Base-by-base conservation (phyloP, 2,888 invertebrate species). In the Camptogramma bilineatum region DNA sequence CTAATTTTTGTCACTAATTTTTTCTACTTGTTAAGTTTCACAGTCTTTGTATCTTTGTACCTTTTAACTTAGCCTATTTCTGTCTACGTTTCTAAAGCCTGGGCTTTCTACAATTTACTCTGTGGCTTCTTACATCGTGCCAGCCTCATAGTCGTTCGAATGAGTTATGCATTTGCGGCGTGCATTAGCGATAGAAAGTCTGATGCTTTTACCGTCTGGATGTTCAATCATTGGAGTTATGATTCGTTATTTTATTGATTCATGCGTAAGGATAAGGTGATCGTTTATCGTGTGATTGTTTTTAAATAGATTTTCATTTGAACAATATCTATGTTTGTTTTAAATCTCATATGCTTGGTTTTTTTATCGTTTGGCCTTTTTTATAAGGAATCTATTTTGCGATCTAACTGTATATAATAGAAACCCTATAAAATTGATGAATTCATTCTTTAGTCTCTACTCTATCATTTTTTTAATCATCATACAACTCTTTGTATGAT, bases 141-240 rank as follows among this genome's bases (percentile, higher is more conserved):
- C 47, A 60, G 51, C 59, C 42, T 60, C 52, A 34, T 44, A 52
- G 52, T 52, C 56, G 50, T 56, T 61, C 48, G 16, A 54, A 56
- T 66, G 57, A 67, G 62, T 65, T 65, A 67, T 64, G 61, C 62
- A 54, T 63, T 68, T 63, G 64, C 66, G 56, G 56, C 59, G 62
- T 67, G 62, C 65, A 70, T 70, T 70, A 65, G 63, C 64, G 42
- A 64, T 68, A 66, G 70, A 72, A 72, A 72, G 70, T 69, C 52
- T 55, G 46, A 62, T 59, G 64, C 63, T 68, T 68, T 66, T 64
- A 61, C 66, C 53, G 68, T 65, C 58, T 68, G 62, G 56, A 67
- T 52, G 66, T 55, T 66, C 66, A 62, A 62, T 66, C 61, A 58
- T 62, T 62, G 54, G 28, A 66, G 62, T 62, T 66, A 62, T 66